Evolutionary conservation across 2,888 invertebrate species (phyloP), one percentile per base, ranked within the genome.

Genomic region (Ypsolopha sequella): DNA sequence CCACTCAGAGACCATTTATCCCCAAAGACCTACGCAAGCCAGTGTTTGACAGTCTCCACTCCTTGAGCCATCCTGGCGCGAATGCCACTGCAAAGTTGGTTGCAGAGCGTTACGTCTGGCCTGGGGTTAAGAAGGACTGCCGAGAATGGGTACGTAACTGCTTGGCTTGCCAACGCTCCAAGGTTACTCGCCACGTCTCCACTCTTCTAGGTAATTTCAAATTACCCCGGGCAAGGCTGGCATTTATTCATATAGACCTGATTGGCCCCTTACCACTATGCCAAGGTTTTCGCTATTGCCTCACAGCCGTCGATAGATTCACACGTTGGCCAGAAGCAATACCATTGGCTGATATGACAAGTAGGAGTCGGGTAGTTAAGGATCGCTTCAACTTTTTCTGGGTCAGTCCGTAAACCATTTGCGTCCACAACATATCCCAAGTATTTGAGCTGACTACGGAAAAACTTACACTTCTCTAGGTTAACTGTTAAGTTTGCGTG

Each of bases 41-140:
- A 41, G 51, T 61, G 0, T 66, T 63, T 13, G 60, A 63, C 6
- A 53, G 56, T 35, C 50, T 65, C 0, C 65, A 65, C 41, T 50
- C 50, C 6, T 14, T 50, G 7, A 50, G 50, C 11, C 50, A 50
- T 11, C 41, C 41, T 9, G 41, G 41, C 41, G 6, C 41, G 6
- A 41, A 50, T 6, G 41, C 41, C 8, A 41, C 41, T 9, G 41
- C 41, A 6, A 41, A 41, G n/a, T 11, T 41, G n/a, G 13, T 48
- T 36, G 6, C 48, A 35, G n/a, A 48, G 36, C 48, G 48, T 36
- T 48, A 10, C 36, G 48, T 48, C 9, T 35, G 48, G 48, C 48
- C 48, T 6, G 48, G 48, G 6, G 36, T 48, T n/a, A n/a, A n/a
- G n/a, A n/a, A n/a, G n/a, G n/a, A n/a, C n/a, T n/a, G n/a, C 10